phyloP scores from a whole-genome alignment of 2,797 vertebrate genomes.

The Darevskia nairensis region DNA sequence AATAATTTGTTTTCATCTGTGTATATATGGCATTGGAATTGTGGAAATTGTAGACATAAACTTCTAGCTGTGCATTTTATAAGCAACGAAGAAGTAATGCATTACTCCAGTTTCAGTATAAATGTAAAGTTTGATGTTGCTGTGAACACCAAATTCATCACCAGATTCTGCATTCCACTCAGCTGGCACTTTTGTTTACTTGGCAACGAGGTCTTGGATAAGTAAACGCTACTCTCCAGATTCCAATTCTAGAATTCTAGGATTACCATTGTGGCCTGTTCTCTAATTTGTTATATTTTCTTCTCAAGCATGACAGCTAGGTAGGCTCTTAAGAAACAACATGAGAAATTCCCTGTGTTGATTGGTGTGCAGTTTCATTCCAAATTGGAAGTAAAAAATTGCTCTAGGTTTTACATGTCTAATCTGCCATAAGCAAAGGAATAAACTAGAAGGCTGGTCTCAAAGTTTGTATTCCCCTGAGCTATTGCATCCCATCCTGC shows the following conservation, averaged over 20 bases:
- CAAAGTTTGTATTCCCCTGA: background rate
- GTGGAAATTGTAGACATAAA: background rate
- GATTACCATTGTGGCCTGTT: no score
- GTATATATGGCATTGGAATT: background rate
- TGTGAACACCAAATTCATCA: no score
- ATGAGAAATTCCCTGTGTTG: background rate
- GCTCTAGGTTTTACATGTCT: background rate
- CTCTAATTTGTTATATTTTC: background rate
- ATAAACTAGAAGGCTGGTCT: background rate
- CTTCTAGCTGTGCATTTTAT: background rate
- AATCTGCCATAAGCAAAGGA: background rate
- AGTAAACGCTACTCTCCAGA: no score
- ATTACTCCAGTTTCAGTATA: background rate
- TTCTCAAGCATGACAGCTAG: background rate
- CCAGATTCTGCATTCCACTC: no score
- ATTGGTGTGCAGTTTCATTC: background rate
- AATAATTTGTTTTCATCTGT: background rate
- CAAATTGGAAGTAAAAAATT: background rate
- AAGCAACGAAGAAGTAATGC: background rate
- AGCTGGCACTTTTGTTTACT: background rate
- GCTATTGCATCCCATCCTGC: background rate
- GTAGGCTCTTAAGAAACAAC: background rate
- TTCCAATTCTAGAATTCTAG: no score
- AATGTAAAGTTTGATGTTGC: background rate
- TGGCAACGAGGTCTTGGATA: background rate